phyloP scores from a whole-genome alignment of 1,140 invertebrate species.

The Babylonia areolata region DNA sequence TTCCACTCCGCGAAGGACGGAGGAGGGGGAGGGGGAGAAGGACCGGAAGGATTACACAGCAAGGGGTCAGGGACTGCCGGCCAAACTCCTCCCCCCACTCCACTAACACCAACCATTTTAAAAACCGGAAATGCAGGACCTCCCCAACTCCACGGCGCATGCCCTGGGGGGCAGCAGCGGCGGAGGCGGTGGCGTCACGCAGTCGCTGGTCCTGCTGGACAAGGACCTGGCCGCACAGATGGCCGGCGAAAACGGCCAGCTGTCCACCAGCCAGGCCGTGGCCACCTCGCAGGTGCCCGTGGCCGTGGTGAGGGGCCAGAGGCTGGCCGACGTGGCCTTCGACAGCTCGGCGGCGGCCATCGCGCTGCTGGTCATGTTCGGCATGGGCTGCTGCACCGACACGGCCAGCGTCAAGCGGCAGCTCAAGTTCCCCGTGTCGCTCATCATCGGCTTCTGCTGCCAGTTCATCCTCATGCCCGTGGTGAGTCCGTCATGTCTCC shows the following conservation, averaged over 20 bases:
- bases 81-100: too few species aligned
- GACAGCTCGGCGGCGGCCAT: conserved; percentile 68
- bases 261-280: conserved; percentile 46
- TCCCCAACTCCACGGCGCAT: too few species aligned
- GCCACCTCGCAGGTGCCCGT: conserved; percentile 58
- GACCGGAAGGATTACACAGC: too few species aligned
- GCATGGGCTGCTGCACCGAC: conserved; percentile 71
- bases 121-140: too few species aligned
- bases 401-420: conserved; percentile 67
- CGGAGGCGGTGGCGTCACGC: conserved; percentile 66
- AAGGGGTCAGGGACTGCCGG: too few species aligned
- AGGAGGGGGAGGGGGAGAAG: too few species aligned
- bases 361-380: conserved; percentile 73
- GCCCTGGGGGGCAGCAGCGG: too few species aligned
- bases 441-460: conserved; percentile 68
- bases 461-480: conserved; percentile 73
- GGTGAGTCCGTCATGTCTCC: conserved; percentile 59
- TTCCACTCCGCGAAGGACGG: too few species aligned
- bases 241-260: conserved; percentile 26
- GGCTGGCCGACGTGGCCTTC: conserved; percentile 70
- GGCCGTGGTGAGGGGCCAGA: conserved; percentile 54
- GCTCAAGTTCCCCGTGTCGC: conserved; percentile 67
- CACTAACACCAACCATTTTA: too few species aligned
- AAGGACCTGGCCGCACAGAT: conserved; percentile 31
- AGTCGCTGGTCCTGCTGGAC: conserved; percentile 63